Base-by-base conservation (phyloP, 2,797 vertebrate genomes). In the Sitta carolinensis region DNA sequence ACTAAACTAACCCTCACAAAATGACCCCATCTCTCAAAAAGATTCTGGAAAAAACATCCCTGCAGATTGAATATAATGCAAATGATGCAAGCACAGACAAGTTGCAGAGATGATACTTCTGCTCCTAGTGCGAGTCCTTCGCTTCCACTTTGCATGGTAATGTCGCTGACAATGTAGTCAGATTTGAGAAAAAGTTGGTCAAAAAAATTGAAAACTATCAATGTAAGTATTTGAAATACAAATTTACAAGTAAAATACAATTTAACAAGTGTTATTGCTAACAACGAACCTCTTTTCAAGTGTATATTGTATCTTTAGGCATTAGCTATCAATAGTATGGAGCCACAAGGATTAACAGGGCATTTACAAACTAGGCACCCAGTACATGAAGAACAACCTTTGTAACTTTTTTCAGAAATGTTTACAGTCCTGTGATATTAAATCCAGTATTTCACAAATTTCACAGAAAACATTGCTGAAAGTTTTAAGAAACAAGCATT, bases 91-190 rank as follows among this genome's bases (percentile, higher is more conserved):
- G 17, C 20, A 76, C 5, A 70, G 43, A 52, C 14, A 45, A 42
- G 34, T 22, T 38, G 9, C 48, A 74, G 38, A 61, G 16, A 30
- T 43, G 36, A 29, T 42, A 38, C 12, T 43, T 76, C 36, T n/a
- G 25, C 18, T 83, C 14, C 40, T 45, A 50, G 11, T 22, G 13
- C 2, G 9, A 73, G 29, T 21, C 51, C 57, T 61, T 81, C 2
- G 3, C n/a, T 51, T n/a, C 5, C 29, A 23, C 17, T n/a, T 30
- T 30, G 10, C 20, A 27, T 7, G 3, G 15, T 32, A 50, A 0
- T 51, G 40, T 14, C 47, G 68, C 11, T 23, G 14, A 70, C 16
- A 74, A 27, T 16, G 15, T 36, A 55, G 34, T 25, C 2, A 1
- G 9, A 66, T 66, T 59, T 42, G 6, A 57, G 38, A 62, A 82